Conservation (phyloP, 1,140 invertebrate genomes). For the Temnothorax longispinosus region DNA sequence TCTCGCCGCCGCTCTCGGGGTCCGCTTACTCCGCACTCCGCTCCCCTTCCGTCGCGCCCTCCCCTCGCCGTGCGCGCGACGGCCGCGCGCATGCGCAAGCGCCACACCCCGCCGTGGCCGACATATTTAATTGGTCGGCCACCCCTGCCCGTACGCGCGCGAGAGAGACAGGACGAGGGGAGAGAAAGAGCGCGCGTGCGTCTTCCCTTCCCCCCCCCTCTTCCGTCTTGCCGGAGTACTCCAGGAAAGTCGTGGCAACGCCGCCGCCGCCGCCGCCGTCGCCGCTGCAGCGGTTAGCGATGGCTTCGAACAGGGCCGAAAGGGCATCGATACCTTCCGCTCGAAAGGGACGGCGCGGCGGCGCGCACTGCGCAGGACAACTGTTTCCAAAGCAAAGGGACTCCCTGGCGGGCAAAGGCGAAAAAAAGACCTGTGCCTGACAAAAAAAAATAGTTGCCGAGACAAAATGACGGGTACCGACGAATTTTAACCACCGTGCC, state of each 20-base stretch:
- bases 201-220: not conserved
- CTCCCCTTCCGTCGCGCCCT: not conserved
- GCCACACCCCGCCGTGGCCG: constrained; percentile 81
- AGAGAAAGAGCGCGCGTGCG: constrained; percentile 1
- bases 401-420: too few species aligned
- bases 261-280: constrained; percentile 34
- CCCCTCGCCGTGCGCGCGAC: constrained; percentile 34
- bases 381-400: not conserved
- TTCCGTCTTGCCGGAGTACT: not conserved
- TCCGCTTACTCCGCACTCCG: constrained; percentile 25
- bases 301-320: constrained; percentile 29
- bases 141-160: constrained; percentile 74
- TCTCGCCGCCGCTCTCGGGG: constrained; percentile 56
- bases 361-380: not conserved
- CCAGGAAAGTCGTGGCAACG: constrained; percentile 62
- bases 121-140: constrained; percentile 82
- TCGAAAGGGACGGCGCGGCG: not conserved
- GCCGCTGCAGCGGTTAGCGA: constrained; percentile 26
- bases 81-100: constrained; percentile 78
- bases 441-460: too few species aligned
- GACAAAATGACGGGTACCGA: not conserved
- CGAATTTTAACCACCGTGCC: not conserved
- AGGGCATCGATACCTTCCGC: not conserved
- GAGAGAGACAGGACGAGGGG: not conserved
- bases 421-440: not conserved